Evolutionary conservation across 92 coral and sea anemone genomes (phyloP).

Genomic region (Pocillopora grandis): DNA sequence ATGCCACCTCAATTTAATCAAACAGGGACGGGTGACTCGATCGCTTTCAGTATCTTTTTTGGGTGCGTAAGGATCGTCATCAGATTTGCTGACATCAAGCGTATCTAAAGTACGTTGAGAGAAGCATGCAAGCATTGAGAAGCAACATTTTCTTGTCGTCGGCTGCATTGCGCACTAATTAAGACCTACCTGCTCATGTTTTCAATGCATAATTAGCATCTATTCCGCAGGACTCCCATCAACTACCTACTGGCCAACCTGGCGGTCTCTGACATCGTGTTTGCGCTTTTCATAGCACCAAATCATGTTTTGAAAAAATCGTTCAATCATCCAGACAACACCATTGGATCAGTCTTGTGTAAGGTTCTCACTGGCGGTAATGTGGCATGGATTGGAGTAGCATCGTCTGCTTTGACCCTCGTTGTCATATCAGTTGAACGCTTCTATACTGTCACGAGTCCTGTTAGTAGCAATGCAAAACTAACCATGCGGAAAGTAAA

Average conservation of each 20-base stretch:
- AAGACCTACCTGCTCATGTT: too few species aligned
- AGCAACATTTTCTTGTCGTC: too few species aligned
- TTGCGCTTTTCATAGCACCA: not conserved
- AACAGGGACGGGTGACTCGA: too few species aligned
- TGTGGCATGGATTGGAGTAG: conserved; percentile 12
- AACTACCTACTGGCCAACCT: conserved; percentile 3
- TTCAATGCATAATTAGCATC: not conserved
- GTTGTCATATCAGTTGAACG: conserved; percentile 9
- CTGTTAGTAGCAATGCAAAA: not conserved
- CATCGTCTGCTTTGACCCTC: not conserved
- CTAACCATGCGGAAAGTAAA: not conserved
- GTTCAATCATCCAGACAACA: not conserved
- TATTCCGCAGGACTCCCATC: not conserved
- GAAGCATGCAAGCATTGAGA: too few species aligned
- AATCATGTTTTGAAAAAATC: not conserved
- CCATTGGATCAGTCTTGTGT: not conserved
- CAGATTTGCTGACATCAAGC: too few species aligned
- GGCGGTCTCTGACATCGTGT: conserved; percentile 2
- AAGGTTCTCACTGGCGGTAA: not conserved
- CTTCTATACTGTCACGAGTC: not conserved
- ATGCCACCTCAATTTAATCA: too few species aligned
- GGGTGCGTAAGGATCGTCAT: too few species aligned
- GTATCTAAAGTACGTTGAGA: too few species aligned
- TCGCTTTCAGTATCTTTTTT: too few species aligned
- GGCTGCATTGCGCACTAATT: too few species aligned